Conservation (phyloP, 1,140 invertebrate genomes). For the Diorhabda carinulata region DNA sequence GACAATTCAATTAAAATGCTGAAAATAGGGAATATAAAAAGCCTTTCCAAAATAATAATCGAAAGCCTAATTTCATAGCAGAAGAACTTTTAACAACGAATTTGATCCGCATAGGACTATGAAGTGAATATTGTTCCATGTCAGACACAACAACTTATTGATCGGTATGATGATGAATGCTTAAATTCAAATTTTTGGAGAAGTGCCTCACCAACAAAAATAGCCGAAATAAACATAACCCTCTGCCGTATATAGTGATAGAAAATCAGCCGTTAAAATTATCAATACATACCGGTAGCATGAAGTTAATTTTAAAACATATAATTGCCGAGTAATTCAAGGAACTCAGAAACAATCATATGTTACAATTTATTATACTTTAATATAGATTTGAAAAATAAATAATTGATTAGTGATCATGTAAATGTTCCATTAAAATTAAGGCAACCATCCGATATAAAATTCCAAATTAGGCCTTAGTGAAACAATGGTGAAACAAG, state of each 20-base stretch:
- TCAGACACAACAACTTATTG: background rate
- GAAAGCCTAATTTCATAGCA: constrained; percentile 4
- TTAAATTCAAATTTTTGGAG: background rate
- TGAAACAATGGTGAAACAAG: background rate
- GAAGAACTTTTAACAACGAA: constrained; percentile 6
- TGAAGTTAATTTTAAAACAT: too few relatives aligned
- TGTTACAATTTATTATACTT: background rate
- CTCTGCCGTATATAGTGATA: background rate
- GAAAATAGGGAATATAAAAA: background rate
- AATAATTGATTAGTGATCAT: background rate
- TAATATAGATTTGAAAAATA: too few relatives aligned
- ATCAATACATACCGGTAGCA: background rate
- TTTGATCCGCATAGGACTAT: background rate
- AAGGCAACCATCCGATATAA: background rate
- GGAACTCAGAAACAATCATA: background rate
- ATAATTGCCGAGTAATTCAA: background rate
- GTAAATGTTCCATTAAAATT: background rate
- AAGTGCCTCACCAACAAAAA: background rate
- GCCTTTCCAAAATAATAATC: background rate
- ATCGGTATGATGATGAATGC: background rate
- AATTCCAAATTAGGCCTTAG: background rate
- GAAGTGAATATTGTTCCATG: too few relatives aligned
- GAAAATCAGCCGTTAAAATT: background rate
- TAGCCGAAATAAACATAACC: too few relatives aligned
- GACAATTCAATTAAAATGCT: background rate